Evolutionary conservation across 2,113 vertebrate species (phyloP), one percentile per base, ranked within the genome.

Genomic region (Elephantulus edwardii): DNA sequence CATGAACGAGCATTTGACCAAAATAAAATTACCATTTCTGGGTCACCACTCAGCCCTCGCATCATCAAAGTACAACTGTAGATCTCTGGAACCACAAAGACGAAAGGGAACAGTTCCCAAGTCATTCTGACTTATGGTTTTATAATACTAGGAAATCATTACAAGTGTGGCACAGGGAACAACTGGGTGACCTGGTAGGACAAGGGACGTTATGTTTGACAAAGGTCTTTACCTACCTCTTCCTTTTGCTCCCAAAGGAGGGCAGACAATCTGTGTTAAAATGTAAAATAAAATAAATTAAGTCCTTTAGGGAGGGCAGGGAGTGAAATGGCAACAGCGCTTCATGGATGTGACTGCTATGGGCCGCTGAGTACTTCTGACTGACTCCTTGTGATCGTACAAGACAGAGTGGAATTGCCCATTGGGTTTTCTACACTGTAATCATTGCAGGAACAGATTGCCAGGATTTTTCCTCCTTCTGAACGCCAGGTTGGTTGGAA

Each of bases 1-100:
- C 94, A 95, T 93, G 50, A 71, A 89, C 90, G 75, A 95, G 75
- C 26, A 81, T 96, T 91, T 94, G 86, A 94, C 92, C 83, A 90
- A 93, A 95, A 94, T 62, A 93, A 92, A 91, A 95, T 94, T 72
- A 93, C 28, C 66, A 90, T 79, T 83, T 91, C 70, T 93, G 33
- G 75, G 83, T 94, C 79, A 80, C 44, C 86, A 42, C 72, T 83
- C 70, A 76, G 58, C 19, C 62, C 46, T 93, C 42, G 91, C 46
- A 35, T 95, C 46, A 89, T 93, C 83, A 95, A 93, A 90, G 86
- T 78, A 48, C 50, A 93, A 50, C 33, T 35, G 30, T 46, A 83
- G 76, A 88, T 91, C 90, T 88, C 89, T 60, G 42, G 11, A 16
- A 76, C 89, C 83, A 35, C 75, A 90, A 72, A 48, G 7, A 26